phyloP scores from a whole-genome alignment of 2,113 vertebrate species.

The Cryptotis parvus region DNA sequence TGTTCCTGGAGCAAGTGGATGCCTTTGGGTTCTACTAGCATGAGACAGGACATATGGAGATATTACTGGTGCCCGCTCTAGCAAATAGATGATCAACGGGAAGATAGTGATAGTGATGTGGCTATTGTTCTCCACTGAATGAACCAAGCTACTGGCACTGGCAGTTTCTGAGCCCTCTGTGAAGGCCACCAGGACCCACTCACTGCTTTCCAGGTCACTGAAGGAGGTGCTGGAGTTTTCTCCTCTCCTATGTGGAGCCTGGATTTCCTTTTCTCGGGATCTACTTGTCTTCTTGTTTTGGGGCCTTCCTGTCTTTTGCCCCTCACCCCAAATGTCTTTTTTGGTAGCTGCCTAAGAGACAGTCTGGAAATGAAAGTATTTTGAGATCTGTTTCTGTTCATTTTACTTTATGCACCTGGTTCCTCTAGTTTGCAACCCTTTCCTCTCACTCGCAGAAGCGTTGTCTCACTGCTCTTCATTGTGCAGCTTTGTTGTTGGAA shows the following conservation, averaged over 20 bases:
- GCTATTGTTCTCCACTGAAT: neutral
- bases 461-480: neutral
- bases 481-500: slow-evolving; percentile 12
- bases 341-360: neutral
- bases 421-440: slow-evolving; percentile 25
- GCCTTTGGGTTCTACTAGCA: no score
- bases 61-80: no score
- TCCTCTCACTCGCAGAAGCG: neutral
- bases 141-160: neutral
- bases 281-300: neutral
- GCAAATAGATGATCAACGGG: no score
- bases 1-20: no score
- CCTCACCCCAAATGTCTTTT: no score
- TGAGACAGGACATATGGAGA: no score
- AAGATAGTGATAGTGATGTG: no score
- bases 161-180: neutral
- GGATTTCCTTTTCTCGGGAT: neutral
- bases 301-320: neutral
- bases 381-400: neutral
- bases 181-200: neutral
- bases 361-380: neutral
- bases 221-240: neutral
- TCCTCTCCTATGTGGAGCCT: neutral
- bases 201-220: neutral
- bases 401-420: slow-evolving; percentile 25